Percentiles rank a stretch among this genome's conserved stretches.
Conservation (phyloP, 2,113 vertebrate species). For the Malurus elegans region DNA sequence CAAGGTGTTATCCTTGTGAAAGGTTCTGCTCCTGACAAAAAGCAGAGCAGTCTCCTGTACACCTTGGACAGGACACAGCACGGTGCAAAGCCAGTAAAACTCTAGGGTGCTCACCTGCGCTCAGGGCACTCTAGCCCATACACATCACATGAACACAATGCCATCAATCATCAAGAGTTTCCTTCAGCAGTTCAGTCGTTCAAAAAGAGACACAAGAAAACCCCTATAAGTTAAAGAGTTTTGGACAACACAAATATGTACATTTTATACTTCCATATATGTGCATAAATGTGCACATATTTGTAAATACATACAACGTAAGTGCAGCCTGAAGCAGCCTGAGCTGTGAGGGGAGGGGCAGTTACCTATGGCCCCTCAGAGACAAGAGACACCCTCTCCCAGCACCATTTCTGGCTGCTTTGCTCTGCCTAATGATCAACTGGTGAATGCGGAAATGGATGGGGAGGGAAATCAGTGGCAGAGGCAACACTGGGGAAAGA, state of each 20-base stretch:
- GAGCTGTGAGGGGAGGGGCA: not conserved
- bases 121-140: not conserved
- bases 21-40: not conserved
- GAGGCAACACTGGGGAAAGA: not conserved
- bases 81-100: not conserved
- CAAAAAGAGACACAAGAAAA: not conserved
- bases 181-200: not conserved
- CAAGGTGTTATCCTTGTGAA: not conserved
- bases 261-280: not conserved
- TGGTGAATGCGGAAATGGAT: not conserved
- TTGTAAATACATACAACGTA: not conserved
- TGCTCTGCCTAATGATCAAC: not conserved
- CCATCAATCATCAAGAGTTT: not conserved
- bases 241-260: not conserved
- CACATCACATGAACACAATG: not conserved
- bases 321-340: not conserved
- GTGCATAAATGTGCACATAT: not conserved
- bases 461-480: not conserved
- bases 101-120: not conserved
- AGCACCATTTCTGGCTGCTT: not conserved
- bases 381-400: not conserved
- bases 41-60: not conserved
- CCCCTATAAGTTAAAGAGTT: not conserved
- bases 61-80: not conserved
- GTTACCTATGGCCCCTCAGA: rapidly evolving